These are phyloP conservation scores for Lycaena phlaeas DNA, from an alignment of 2,888 invertebrate genomes.

Conservation along the genomic window DNA sequence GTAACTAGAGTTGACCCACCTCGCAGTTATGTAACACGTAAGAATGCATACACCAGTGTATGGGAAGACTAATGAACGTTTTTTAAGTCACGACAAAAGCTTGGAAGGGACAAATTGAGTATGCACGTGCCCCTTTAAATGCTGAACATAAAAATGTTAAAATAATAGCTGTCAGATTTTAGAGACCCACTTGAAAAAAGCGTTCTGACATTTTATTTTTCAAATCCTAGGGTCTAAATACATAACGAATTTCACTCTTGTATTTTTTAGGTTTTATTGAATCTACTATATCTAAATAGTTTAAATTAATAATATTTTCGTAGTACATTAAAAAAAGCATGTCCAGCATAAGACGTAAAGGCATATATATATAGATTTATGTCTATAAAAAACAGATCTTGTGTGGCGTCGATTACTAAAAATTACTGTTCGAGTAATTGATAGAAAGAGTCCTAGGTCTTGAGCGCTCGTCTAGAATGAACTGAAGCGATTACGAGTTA, in stretches of 20 bases:
- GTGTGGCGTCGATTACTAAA: no score
- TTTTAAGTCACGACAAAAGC: constrained; percentile 9
- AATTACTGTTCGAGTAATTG: constrained; percentile 4
- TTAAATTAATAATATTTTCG: no score
- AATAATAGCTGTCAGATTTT: constrained; percentile 6
- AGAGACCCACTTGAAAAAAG: constrained; percentile 1
- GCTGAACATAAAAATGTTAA: background rate
- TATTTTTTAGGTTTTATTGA: no score
- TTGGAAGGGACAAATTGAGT: constrained; percentile 7
- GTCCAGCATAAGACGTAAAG: no score
- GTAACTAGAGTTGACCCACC: constrained; percentile 28
- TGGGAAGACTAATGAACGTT: constrained; percentile 16
- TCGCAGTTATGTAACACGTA: constrained; percentile 19
- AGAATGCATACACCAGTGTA: constrained; percentile 18
- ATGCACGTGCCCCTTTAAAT: constrained; percentile 6
- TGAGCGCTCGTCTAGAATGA: constrained; percentile 31
- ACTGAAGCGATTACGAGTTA: constrained; percentile 29
- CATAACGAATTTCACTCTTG: no score
- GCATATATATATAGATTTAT: no score
- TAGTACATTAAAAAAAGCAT: no score
- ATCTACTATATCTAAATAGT: no score
- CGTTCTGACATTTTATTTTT: no score
- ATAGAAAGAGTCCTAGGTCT: constrained; percentile 6
- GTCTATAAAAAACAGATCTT: no score
- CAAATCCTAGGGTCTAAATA: no score